A percentile compares a stretch with the other conserved stretches of the same genome.
These are phyloP conservation scores for Sinocyclocheilus grahami DNA, from an alignment of 2,113 vertebrate species.

Conservation along the genomic window DNA sequence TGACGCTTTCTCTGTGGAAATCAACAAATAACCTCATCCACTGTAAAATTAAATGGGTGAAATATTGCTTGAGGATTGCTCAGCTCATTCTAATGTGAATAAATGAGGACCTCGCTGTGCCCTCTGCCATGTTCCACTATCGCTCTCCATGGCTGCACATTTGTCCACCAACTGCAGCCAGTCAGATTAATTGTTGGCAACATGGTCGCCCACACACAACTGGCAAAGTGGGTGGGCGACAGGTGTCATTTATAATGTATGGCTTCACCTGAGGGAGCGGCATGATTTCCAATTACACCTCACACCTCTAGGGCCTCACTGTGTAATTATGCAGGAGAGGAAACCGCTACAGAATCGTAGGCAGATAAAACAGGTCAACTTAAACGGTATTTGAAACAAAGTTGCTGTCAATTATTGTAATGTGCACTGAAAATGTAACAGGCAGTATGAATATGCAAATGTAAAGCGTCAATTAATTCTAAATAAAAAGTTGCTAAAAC, in stretches of 20 bases:
- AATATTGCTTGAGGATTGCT: conserved; percentile 17
- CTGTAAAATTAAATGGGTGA: conserved; percentile 21
- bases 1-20: conserved; percentile 14
- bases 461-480: not conserved
- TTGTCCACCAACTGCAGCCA: conserved; percentile 8
- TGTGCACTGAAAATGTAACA: not conserved
- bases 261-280: conserved; percentile 51
- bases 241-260: conserved; percentile 57
- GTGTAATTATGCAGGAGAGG: conserved; percentile 54
- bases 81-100: conserved; percentile 24
- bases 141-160: conserved; percentile 4
- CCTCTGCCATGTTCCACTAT: not conserved
- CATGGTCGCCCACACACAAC: conserved; percentile 45
- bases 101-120: conserved; percentile 32
- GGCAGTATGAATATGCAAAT: not conserved
- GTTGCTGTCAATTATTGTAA: not conserved
- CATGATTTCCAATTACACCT: conserved; percentile 53
- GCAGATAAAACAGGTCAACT: conserved; percentile 40
- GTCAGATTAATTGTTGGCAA: conserved; percentile 49
- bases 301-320: conserved; percentile 39
- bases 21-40: not conserved
- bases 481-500: conserved; percentile 1
- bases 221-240: conserved; percentile 31
- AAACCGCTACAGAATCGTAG: not conserved
- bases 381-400: conserved; percentile 23